Base-by-base conservation (phyloP, 2,113 vertebrate species). In the Phyllopteryx taeniolatus region DNA sequence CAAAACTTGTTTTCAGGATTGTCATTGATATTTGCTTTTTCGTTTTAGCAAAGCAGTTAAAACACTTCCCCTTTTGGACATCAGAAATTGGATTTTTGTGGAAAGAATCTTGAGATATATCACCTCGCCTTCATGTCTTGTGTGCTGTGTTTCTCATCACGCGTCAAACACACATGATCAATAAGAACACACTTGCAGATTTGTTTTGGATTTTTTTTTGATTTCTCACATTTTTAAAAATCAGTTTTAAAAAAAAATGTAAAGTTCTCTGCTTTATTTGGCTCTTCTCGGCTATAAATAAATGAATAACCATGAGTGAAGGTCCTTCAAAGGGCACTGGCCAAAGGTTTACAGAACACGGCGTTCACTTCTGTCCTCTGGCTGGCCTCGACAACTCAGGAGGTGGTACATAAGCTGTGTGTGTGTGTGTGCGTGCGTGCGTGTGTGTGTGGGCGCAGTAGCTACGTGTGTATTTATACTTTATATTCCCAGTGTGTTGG, bases 281-380 rank as follows among this genome's bases (percentile, higher is more conserved):
- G 67, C 53, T 79, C 76, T 77, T 75, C 74, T 77, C 78, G 31
- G 57, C 59, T 68, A 68, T 49, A 85, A 87, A 86, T 81, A 84
- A 90, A 87, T 82, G 72, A 85, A 85, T 81, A 90, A 84, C 75
- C 44, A 39, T 60, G 68, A 79, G 71, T 68, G 70, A 64, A 74
- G 73, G 51, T 83, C 79, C 75, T 39, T 87, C 72, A 83, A 82
- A 86, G 77, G 73, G 53, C 79, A 85, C 76, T 80, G 75, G 81
- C 70, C 72, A 78, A 77, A 80, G 73, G 87, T 88, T 86, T 86
- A 85, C 68, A 86, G 90, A 89, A 88, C 87, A 89, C 77, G 66
- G 76, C 77, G 84, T 89, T 85, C 85, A 64, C 71, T 79, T 62
- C 71, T 87, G 86, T 86, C 86, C 86, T 86, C 80, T 70, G 72